A percentile compares a stretch with the other conserved stretches of the same genome.
Evolutionary conservation across 2,888 invertebrate species (phyloP).

Genomic region (Chouioia cunea): DNA sequence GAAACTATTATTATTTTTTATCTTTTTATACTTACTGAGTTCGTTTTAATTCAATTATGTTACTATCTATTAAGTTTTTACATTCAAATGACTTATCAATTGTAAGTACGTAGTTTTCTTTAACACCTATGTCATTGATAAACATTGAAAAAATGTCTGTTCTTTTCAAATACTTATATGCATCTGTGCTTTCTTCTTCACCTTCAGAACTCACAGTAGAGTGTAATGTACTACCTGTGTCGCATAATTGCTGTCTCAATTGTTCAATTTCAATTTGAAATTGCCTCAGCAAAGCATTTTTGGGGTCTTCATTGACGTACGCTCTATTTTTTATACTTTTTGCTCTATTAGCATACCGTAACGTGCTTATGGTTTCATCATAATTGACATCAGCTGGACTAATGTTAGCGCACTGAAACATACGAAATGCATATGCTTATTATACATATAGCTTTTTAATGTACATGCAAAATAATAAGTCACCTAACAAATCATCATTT

Average conservation of each 20-base stretch:
- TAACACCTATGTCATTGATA: constrained; percentile 17
- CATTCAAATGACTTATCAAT: constrained; percentile 72
- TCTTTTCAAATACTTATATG: constrained; percentile 51
- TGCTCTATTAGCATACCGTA: constrained; percentile 96
- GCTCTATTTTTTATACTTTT: constrained; percentile 98
- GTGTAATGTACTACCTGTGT: constrained; percentile 72
- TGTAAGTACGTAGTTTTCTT: constrained; percentile 66
- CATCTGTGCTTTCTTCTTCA: constrained; percentile 59
- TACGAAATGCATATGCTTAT: constrained; percentile 2
- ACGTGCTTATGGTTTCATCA: constrained; percentile 96
- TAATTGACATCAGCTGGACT: constrained; percentile 98
- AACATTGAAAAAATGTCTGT: constrained; percentile 53
- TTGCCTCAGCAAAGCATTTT: constrained; percentile 93
- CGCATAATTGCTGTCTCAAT: constrained; percentile 83
- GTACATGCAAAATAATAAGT: too few relatives aligned
- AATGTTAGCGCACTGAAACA: constrained; percentile 88
- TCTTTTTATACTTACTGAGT: constrained; percentile 74
- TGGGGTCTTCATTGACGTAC: constrained; percentile 96
- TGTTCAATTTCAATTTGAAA: constrained; percentile 98
- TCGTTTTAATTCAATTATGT: constrained; percentile 77
- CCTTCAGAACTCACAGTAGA: constrained; percentile 63
- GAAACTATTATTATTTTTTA: too few relatives aligned
- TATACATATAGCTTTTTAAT: too few relatives aligned
- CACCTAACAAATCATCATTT: too few relatives aligned
- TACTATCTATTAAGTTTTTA: constrained; percentile 70